Percentiles rank a stretch among this genome's conserved stretches.
These are phyloP conservation scores for Eupithecia exiguata DNA, from an alignment of 2,888 invertebrate genomes.

Conservation along the genomic window DNA sequence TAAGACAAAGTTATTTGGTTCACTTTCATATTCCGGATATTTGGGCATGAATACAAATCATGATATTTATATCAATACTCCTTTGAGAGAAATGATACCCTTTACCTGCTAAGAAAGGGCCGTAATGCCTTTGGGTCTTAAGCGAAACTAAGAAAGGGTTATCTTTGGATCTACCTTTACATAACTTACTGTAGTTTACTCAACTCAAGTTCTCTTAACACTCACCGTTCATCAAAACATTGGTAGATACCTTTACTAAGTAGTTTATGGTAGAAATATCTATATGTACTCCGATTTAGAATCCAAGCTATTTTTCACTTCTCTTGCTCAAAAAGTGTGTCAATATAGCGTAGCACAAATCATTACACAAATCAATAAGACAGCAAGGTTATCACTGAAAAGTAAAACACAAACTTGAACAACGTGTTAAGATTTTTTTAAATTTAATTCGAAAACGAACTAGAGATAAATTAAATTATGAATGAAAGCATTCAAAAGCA, in stretches of 20 bases:
- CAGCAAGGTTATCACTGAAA: too few relatives aligned
- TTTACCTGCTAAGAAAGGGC: constrained; percentile 26
- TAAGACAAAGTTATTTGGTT: constrained; percentile 46
- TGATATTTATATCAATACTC: constrained; percentile 45
- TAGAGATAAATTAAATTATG: too few relatives aligned
- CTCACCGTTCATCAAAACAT: constrained; percentile 7
- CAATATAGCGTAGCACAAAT: too few relatives aligned
- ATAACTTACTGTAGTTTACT: constrained; percentile 8
- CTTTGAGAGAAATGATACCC: constrained; percentile 17
- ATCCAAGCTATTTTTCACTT: too few relatives aligned
- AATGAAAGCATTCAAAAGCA: too few relatives aligned
- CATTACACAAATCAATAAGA: too few relatives aligned
- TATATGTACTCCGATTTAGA: too few relatives aligned
- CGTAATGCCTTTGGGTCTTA: constrained; percentile 16
- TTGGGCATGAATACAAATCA: constrained; percentile 44
- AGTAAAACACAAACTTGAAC: too few relatives aligned
- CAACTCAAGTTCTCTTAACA: constrained; percentile 9
- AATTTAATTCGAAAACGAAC: too few relatives aligned
- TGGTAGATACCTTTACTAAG: background rate
- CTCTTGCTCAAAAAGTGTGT: too few relatives aligned
- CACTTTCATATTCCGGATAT: constrained; percentile 51
- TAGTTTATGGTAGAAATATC: too few relatives aligned
- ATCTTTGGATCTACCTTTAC: constrained; percentile 11
- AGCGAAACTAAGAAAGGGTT: constrained; percentile 21
- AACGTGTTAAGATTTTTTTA: too few relatives aligned